Evolutionary conservation across 2,888 invertebrate species (phyloP), one percentile per base, ranked within the genome.

Genomic region (Machimus rusticus): DNA sequence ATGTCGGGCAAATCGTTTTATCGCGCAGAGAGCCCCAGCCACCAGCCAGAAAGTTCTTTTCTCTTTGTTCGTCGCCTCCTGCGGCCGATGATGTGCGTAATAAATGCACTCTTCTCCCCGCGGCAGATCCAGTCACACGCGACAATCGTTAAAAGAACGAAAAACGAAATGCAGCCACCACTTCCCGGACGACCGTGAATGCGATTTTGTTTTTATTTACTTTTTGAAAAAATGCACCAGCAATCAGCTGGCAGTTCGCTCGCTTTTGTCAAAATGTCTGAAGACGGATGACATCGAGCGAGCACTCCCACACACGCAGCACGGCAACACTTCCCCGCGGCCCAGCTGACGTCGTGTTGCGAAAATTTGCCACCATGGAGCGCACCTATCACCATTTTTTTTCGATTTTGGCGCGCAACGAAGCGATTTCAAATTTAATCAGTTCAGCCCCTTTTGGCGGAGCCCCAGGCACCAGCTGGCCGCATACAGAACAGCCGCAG

Each of bases 161-260:
- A 37, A 39, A 84, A 74, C 66, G 31, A 76, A 31, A 31, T 5
- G 12, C 66, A 66, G 23, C 28, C n/a, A 23, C 8, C 23, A 66
- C 66, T 66, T 66, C 66, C 66, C 66, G 37, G 12, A 82, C 39
- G 85, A 66, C 66, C 66, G 66, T 66, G 66, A 66, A 66, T 66
- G 66, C 23, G 14, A 46, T 74, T 28, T 43, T 85, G 85, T 85
- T 85, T 74, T 85, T 85, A 85, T 85, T 85, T 85, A 85, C 85
- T 85, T 85, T 85, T 74, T 16, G 74, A 79, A 79, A 79, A 79
- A 79, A 19, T 66, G 79, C 46, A 46, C 34, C 37, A 39, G 28
- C 46, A 79, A 84, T 84, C 82, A 84, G 82, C 82, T 84, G 82
- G 66, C 66, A 39, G 57, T 34, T 84, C 66, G 19, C 23, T 84